Conservation (phyloP, 1,140 invertebrate species). For the Diprion similis region DNA sequence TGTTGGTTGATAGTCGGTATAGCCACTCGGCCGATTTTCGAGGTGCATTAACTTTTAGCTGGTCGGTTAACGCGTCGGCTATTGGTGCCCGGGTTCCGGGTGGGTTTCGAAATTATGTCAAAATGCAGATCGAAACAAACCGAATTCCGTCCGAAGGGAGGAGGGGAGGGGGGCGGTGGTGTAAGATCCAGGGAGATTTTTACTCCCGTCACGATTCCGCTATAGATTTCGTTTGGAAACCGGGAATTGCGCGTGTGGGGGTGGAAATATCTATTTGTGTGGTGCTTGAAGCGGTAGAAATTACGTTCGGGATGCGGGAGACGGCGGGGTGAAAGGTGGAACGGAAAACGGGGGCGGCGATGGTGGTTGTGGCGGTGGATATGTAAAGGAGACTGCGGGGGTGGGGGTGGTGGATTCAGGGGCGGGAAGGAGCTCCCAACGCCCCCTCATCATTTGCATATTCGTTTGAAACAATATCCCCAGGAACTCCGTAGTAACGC, state of each 20-base stretch:
- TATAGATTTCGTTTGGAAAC: slow-evolving; percentile 41
- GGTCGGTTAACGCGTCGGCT: slow-evolving; percentile 1
- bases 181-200: slow-evolving; percentile 8
- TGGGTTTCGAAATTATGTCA: neutral
- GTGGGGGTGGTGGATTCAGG: neutral
- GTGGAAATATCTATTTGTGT: slow-evolving; percentile 56
- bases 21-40: neutral
- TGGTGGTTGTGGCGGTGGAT: neutral
- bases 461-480: slow-evolving; percentile 62
- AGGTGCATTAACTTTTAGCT: neutral
- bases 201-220: slow-evolving; percentile 55
- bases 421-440: slow-evolving; percentile 23
- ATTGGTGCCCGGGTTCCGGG: neutral
- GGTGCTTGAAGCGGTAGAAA: slow-evolving; percentile 47
- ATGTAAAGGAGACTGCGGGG: neutral
- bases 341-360: neutral
- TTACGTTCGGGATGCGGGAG: slow-evolving; percentile 37
- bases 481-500: slow-evolving; percentile 28
- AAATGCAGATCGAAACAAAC: slow-evolving; percentile 1
- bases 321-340: neutral
- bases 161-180: neutral
- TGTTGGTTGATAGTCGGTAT: neutral
- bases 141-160: too few species aligned
- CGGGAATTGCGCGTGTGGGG: slow-evolving; percentile 22
- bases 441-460: slow-evolving; percentile 61